Conservation (phyloP, 2,888 invertebrate genomes). For the Polyploca ridens region DNA sequence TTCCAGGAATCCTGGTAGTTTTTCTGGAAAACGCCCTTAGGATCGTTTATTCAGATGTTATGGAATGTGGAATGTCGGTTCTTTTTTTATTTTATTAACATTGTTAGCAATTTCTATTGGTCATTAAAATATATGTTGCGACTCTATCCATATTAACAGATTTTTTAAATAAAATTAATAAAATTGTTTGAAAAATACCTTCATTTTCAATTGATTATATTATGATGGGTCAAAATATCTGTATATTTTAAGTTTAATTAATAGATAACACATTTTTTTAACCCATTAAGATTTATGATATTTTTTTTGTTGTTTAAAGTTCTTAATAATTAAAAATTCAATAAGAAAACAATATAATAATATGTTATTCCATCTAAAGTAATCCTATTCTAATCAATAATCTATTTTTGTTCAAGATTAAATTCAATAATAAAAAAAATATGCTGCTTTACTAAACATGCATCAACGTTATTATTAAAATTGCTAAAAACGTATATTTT, state of each 20-base stretch:
- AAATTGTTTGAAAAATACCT: background rate
- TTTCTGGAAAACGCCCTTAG: constrained; percentile 40
- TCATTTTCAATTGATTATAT: background rate
- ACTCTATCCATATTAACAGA: background rate
- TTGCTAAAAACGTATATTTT: background rate
- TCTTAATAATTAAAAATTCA: background rate
- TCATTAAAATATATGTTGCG: background rate
- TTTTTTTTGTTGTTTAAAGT: background rate
- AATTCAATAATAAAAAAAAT: no score
- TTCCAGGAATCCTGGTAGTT: constrained; percentile 39
- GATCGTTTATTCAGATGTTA: constrained; percentile 16
- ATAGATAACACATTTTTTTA: background rate
- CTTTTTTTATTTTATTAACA: constrained; percentile 15
- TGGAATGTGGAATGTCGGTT: constrained; percentile 19
- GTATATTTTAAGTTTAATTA: background rate
- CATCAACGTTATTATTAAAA: no score
- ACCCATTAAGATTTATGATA: background rate
- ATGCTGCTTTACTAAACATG: no score
- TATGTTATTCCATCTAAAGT: constrained; percentile 32
- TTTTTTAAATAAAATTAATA: background rate
- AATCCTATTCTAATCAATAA: background rate
- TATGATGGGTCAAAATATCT: background rate
- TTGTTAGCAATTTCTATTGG: background rate
- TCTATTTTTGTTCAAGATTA: background rate
- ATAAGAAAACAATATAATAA: constrained; percentile 9